These are phyloP conservation scores for Pithys albifrons DNA, from an alignment of 2,113 vertebrate species.

Conservation along the genomic window DNA sequence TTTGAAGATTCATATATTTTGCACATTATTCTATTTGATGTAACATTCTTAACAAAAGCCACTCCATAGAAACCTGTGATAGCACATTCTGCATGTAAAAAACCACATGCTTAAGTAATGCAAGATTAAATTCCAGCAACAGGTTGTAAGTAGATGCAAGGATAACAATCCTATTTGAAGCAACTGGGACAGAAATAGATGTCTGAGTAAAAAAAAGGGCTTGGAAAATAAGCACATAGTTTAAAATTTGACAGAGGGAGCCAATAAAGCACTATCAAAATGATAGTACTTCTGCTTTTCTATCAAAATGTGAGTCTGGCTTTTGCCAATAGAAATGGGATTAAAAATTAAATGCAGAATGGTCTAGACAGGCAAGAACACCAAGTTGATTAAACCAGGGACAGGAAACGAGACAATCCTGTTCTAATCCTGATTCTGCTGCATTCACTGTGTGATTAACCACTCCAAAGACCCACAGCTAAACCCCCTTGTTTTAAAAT, in stretches of 20 bases:
- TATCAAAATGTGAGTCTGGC: not conserved
- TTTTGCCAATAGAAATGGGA: not conserved
- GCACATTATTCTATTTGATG: not conserved
- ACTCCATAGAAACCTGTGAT: not conserved
- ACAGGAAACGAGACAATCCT: conserved; percentile 4
- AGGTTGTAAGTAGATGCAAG: not conserved
- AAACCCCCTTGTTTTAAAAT: not conserved
- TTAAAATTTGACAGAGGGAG: not conserved
- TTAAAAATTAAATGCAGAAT: not conserved
- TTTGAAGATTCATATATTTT: not conserved
- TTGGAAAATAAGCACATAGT: not conserved
- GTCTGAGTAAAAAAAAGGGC: not conserved
- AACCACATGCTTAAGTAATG: not conserved
- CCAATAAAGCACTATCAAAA: not conserved
- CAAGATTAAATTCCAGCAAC: not conserved
- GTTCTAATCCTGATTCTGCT: conserved; percentile 25
- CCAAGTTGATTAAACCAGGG: conserved; percentile 2
- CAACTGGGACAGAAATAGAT: conserved; percentile 15
- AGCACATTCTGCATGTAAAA: not conserved
- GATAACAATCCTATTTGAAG: conserved; percentile 22
- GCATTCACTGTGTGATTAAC: not conserved
- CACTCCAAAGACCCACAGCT: not conserved
- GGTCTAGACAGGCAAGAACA: not conserved
- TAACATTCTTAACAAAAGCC: not conserved
- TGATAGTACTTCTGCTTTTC: not conserved